A percentile compares a stretch with the other conserved stretches of the same genome.
Evolutionary conservation across 2,888 invertebrate species (phyloP).

Genomic region (Lasioglossum malachurum): DNA sequence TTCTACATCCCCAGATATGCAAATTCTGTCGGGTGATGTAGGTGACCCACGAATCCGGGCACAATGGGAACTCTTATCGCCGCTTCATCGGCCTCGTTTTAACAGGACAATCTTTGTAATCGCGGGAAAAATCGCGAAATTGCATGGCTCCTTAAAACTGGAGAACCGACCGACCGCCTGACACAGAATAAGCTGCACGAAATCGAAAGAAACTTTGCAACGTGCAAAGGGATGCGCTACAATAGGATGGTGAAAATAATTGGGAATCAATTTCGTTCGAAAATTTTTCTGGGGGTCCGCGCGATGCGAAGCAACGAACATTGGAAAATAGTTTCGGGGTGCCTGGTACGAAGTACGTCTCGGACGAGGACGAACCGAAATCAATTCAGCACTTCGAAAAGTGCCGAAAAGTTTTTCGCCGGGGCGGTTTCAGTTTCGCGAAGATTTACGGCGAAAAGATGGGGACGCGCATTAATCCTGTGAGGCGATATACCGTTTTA

Average conservation of each 20-base stretch:
- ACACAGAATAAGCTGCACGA: neutral
- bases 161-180: constrained; percentile 30
- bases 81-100: constrained; percentile 20
- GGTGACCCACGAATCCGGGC: neutral
- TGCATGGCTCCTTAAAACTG: constrained; percentile 8
- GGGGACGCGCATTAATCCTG: constrained; percentile 28
- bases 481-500: constrained; percentile 38
- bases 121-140: constrained; percentile 28
- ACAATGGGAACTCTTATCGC: constrained; percentile 29
- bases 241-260: too few relatives aligned
- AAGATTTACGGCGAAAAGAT: neutral
- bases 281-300: too few relatives aligned
- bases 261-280: too few relatives aligned
- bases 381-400: neutral
- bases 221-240: neutral
- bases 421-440: neutral
- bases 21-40: constrained; percentile 24
- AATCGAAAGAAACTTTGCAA: neutral
- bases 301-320: too few relatives aligned
- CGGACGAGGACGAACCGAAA: neutral
- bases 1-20: constrained; percentile 38
- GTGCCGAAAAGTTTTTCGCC: neutral
- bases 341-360: neutral
- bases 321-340: neutral
- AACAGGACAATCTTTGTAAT: constrained; percentile 22